Percentiles rank a stretch among this genome's conserved stretches.
Evolutionary conservation across 1,140 invertebrate genomes (phyloP).

Genomic region (Coptotermes formosanus): DNA sequence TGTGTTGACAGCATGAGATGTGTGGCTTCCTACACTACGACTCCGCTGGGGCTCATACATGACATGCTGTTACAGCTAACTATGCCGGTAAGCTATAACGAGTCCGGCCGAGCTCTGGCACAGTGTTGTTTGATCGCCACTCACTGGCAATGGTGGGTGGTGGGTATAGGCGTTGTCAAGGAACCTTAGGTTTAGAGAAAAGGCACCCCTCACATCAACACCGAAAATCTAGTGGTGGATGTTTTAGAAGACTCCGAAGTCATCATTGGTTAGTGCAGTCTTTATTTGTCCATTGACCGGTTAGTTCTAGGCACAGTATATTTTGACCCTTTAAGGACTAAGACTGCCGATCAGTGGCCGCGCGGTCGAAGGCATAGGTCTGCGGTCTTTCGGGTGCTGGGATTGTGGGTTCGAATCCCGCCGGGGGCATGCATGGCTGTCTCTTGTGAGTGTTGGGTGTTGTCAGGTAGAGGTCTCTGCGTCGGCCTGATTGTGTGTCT

Average conservation of each 20-base stretch:
- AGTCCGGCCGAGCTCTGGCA: background rate
- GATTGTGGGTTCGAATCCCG: too few relatives aligned
- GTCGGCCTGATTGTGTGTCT: too few relatives aligned
- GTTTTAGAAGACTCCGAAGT: background rate
- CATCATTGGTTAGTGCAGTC: too few relatives aligned
- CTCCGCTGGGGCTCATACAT: background rate
- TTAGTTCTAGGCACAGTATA: too few relatives aligned
- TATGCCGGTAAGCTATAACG: background rate
- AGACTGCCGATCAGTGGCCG: too few relatives aligned
- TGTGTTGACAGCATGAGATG: background rate
- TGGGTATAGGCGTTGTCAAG: background rate
- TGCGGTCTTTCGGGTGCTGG: too few relatives aligned
- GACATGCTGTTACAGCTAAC: constrained; percentile 6
- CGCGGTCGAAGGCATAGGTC: too few relatives aligned
- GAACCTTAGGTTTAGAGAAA: background rate
- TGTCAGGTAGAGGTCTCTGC: too few relatives aligned
- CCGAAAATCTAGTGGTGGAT: background rate
- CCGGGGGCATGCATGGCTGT: too few relatives aligned
- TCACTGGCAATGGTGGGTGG: background rate
- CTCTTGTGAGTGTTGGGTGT: too few relatives aligned
- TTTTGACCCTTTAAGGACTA: too few relatives aligned
- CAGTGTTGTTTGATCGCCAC: background rate
- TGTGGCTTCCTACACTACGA: background rate
- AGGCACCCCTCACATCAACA: background rate
- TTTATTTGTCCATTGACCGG: too few relatives aligned